phyloP scores from a whole-genome alignment of 2,113 vertebrate genomes.

The Eonycteris spelaea region DNA sequence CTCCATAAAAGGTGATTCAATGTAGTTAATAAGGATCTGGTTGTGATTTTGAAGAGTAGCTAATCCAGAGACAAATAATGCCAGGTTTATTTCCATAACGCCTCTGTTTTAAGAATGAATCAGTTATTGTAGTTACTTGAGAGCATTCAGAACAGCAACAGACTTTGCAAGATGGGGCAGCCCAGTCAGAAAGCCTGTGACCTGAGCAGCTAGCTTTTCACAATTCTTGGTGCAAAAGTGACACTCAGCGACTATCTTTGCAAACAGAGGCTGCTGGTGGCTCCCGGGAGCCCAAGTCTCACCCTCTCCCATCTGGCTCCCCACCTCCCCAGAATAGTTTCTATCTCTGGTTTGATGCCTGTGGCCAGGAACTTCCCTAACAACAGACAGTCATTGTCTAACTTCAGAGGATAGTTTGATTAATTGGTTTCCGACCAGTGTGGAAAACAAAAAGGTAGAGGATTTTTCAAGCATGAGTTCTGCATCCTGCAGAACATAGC shows the following conservation, averaged over 20 bases:
- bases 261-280: neutral
- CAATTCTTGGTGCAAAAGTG: neutral
- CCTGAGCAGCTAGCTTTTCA: neutral
- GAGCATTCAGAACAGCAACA: neutral
- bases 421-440: neutral
- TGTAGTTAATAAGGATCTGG: neutral
- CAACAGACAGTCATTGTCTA: slow-evolving; percentile 5
- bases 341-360: neutral
- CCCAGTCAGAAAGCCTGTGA: neutral
- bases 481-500: neutral
- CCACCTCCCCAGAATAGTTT: neutral
- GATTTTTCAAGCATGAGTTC: neutral
- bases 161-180: neutral
- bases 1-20: neutral
- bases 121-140: neutral
- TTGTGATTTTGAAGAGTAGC: neutral
- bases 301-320: neutral
- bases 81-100: neutral
- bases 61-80: neutral
- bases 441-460: neutral
- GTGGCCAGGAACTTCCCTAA: neutral
- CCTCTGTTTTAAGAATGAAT: neutral
- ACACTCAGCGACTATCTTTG: neutral
- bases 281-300: neutral
- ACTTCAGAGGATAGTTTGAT: neutral